phyloP scores from a whole-genome alignment of 2,113 vertebrate species.

The Aramus guarauna region DNA sequence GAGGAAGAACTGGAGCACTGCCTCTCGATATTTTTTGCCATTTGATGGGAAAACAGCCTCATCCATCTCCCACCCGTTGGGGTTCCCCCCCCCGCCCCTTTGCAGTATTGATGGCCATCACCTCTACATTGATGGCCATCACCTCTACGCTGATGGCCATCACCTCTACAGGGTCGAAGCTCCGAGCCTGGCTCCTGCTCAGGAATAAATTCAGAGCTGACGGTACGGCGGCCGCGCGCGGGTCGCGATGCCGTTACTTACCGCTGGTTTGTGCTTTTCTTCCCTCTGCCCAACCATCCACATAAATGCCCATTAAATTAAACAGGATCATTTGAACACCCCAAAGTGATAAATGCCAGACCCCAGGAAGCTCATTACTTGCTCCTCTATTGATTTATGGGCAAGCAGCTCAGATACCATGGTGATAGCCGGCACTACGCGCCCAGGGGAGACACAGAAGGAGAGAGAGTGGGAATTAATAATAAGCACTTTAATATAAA shows the following conservation, averaged over 20 bases:
- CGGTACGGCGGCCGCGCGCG: fast-evolving
- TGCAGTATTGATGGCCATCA: neutral
- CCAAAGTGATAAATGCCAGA: constrained; percentile 23
- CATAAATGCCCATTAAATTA: neutral
- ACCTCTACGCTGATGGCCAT: neutral
- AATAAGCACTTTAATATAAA: constrained; percentile 25
- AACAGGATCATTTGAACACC: neutral
- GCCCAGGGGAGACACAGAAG: constrained; percentile 11
- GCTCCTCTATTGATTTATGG: neutral
- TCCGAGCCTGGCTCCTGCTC: neutral
- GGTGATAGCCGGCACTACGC: neutral
- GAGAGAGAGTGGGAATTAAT: constrained; percentile 19
- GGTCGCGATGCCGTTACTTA: neutral
- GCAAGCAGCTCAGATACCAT: constrained; percentile 2
- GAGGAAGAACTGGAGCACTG: constrained; percentile 3
- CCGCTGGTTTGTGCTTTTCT: neutral
- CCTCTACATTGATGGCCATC: fast-evolving
- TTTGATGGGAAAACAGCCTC: neutral
- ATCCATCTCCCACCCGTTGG: neutral
- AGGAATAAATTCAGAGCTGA: neutral
- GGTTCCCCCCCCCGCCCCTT: fast-evolving
- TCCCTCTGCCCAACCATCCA: neutral
- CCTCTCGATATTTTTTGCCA: neutral
- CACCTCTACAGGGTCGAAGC: neutral
- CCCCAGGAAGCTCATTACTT: neutral